Percentiles rank a stretch among this genome's conserved stretches.
These are phyloP conservation scores for Cervus canadensis DNA, from an alignment of 2,113 vertebrate species.

Conservation along the genomic window DNA sequence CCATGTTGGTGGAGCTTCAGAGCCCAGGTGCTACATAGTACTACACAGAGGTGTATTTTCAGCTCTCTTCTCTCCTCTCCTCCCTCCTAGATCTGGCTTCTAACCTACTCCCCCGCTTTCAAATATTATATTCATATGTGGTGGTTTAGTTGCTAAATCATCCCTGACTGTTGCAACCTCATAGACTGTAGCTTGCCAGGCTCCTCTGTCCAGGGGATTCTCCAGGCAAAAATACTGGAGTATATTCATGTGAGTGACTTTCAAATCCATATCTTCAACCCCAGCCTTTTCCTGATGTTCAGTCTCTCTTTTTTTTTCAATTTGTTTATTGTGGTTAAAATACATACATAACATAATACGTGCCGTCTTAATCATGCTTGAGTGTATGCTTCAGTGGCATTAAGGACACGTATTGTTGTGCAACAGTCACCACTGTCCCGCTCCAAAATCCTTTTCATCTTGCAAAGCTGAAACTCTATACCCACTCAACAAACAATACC, in stretches of 20 bases:
- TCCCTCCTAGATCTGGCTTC: neutral
- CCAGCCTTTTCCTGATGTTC: neutral
- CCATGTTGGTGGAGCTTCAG: no score
- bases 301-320: neutral
- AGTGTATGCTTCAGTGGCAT: neutral
- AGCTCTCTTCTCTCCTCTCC: neutral
- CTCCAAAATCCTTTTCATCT: neutral
- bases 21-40: neutral
- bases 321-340: neutral
- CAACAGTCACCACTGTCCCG: neutral
- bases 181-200: neutral
- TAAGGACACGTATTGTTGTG: neutral
- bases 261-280: neutral
- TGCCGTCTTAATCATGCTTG: neutral
- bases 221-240: neutral
- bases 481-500: neutral
- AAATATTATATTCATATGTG: neutral
- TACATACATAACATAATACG: neutral
- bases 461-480: neutral
- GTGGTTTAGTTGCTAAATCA: neutral
- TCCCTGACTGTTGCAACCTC: neutral
- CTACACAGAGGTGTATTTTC: accelerated
- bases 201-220: neutral
- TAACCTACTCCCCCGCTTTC: neutral
- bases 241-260: no score